Conservation (phyloP, 2,888 invertebrate species). For the Elmis aenea region DNA sequence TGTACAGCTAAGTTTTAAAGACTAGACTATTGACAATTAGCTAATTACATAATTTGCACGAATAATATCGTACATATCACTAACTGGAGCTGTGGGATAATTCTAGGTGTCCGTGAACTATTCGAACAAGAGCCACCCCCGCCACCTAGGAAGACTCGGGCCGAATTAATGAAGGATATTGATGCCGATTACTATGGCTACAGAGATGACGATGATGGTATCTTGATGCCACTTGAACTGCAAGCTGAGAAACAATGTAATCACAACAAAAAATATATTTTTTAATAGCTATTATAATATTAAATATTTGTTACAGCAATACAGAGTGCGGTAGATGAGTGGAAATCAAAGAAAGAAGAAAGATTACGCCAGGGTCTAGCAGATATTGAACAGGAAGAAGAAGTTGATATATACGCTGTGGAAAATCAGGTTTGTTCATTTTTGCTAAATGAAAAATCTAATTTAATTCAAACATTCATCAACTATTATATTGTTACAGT, state of each 20-base stretch:
- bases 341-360: conserved; percentile 63
- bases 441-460: neutral
- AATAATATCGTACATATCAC: no score
- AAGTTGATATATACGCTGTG: conserved; percentile 65
- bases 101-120: conserved; percentile 82
- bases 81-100: no score
- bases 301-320: conserved; percentile 44
- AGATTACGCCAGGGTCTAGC: no score
- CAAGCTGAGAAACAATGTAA: conserved; percentile 69
- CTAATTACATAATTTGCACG: no score
- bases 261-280: conserved; percentile 1
- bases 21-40: no score
- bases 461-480: neutral
- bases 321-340: conserved; percentile 61
- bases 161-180: conserved; percentile 95
- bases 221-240: conserved; percentile 82
- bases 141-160: conserved; percentile 85
- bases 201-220: conserved; percentile 96
- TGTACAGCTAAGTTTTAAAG: no score
- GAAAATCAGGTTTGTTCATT: conserved; percentile 44
- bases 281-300: conserved; percentile 6
- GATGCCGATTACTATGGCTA: conserved; percentile 99
- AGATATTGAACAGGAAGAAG: conserved; percentile 61
- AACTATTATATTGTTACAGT: conserved; percentile 23
- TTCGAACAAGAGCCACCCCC: conserved; percentile 95